Percentiles rank a stretch among this genome's conserved stretches.
phyloP scores from a whole-genome alignment of 37 sponge, comb jelly and placozoan species.

The Spongilla lacustris region DNA sequence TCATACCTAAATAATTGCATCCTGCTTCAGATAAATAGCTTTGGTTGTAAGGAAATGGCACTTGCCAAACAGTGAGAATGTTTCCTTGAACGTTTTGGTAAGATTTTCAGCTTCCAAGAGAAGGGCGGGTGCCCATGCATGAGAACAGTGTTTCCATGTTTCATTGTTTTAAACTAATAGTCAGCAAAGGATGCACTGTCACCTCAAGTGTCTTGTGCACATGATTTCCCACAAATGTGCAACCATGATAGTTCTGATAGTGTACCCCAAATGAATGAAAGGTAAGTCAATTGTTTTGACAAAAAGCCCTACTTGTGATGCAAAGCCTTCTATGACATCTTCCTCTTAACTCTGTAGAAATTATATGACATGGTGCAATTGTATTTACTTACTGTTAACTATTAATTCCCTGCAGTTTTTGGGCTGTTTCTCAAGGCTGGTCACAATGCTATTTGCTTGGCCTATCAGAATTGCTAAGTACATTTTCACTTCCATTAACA shows the following conservation, averaged over 20 bases:
- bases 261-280: not conserved
- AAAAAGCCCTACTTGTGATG: not conserved
- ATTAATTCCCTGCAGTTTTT: no score
- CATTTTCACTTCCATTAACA: not conserved
- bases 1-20: not conserved
- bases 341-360: not conserved
- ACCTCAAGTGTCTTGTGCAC: not conserved
- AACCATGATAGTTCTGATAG: not conserved
- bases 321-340: not conserved
- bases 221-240: not conserved
- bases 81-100: not conserved
- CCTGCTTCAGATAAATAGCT: not conserved
- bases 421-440: no score
- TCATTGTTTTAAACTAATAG: not conserved
- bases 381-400: no score
- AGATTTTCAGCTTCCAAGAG: not conserved
- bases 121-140: not conserved
- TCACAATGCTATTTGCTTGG: not conserved
- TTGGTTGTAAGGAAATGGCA: not conserved
- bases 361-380: no score
- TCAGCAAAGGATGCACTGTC: not conserved
- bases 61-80: not conserved
- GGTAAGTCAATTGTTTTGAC: not conserved
- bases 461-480: not conserved
- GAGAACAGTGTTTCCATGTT: not conserved